Evolutionary conservation across 2,113 vertebrate genomes (phyloP).

Genomic region (Mystacornis crossleyi): DNA sequence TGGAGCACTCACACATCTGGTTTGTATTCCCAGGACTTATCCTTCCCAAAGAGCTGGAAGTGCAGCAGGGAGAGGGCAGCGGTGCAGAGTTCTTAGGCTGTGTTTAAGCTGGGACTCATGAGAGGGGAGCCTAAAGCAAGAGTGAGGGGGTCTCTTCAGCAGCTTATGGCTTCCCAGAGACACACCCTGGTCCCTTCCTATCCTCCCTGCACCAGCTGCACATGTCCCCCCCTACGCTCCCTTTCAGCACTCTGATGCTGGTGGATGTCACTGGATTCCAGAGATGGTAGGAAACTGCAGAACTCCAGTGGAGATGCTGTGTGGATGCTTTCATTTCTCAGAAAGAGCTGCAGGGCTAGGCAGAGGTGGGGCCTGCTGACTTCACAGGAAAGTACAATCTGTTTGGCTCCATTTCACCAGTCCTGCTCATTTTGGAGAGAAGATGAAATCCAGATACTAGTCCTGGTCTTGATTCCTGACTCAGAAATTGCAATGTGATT

Average conservation of each 20-base stretch:
- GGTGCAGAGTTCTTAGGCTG: not conserved
- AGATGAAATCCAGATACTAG: slow-evolving; percentile 5
- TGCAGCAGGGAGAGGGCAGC: not conserved
- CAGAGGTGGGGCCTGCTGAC: not conserved
- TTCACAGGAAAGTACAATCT: not conserved
- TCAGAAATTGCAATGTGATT: not conserved
- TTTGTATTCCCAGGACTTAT: not conserved
- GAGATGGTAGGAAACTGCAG: not conserved
- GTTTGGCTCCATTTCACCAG: not conserved
- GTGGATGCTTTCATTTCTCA: not conserved
- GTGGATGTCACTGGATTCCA: not conserved
- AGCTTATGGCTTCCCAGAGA: not conserved
- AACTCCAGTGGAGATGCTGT: not conserved
- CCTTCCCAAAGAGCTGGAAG: not conserved
- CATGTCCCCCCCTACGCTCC: not conserved
- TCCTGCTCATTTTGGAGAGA: not conserved
- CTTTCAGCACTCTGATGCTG: not conserved
- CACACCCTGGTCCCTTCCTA: not conserved
- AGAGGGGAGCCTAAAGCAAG: not conserved
- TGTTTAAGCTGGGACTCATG: not conserved
- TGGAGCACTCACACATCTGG: not conserved
- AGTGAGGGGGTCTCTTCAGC: not conserved
- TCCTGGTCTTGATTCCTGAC: not conserved
- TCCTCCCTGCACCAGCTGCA: not conserved
- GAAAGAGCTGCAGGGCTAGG: not conserved